Evolutionary conservation across 1,140 invertebrate species (phyloP).

Genomic region (Anastatus disparis): DNA sequence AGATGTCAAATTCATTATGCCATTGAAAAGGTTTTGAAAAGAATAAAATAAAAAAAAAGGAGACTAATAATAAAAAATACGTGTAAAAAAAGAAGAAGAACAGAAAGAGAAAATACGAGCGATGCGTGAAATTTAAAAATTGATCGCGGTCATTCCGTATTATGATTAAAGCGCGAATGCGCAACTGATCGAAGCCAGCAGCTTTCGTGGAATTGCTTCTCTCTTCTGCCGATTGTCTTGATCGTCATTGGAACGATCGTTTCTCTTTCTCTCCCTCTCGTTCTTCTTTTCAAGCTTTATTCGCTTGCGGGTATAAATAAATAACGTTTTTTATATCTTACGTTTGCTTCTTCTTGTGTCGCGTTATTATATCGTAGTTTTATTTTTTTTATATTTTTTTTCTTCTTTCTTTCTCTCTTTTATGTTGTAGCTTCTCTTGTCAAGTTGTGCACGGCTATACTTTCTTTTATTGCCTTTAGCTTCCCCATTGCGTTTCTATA

Average conservation of each 20-base stretch:
- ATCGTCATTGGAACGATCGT: slow-evolving; percentile 16
- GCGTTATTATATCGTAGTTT: too few species aligned
- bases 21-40: too few species aligned
- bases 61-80: too few species aligned
- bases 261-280: not conserved
- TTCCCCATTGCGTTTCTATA: not conserved
- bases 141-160: not conserved
- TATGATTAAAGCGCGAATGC: not conserved
- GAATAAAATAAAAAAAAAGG: too few species aligned
- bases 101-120: too few species aligned
- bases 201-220: slow-evolving; percentile 32
- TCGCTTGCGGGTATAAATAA: not conserved
- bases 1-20: too few species aligned
- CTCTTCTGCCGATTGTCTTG: slow-evolving; percentile 28
- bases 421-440: not conserved
- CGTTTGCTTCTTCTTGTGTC: too few species aligned
- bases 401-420: not conserved
- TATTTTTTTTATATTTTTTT: too few species aligned
- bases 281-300: too few species aligned
- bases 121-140: too few species aligned
- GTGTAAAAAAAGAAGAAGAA: too few species aligned
- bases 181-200: slow-evolving; percentile 11
- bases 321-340: not conserved
- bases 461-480: not conserved
- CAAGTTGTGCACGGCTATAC: too few species aligned